Conservation (phyloP, 1,140 invertebrate genomes). For the Antheraea pernyi region DNA sequence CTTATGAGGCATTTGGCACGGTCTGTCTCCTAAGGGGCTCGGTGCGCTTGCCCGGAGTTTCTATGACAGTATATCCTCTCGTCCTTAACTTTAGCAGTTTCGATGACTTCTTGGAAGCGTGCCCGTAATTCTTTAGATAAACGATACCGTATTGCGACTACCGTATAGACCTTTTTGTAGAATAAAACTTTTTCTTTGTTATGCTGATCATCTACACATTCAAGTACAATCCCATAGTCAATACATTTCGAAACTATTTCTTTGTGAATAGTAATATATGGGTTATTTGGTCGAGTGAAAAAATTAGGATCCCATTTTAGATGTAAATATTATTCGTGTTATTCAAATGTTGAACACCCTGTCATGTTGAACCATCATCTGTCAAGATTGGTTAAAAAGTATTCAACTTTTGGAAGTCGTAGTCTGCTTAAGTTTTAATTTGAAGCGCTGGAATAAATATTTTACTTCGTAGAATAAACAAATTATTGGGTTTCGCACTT, state of each 20-base stretch:
- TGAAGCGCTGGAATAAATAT: background rate
- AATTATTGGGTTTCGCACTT: no score
- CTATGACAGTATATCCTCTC: slow-evolving; percentile 29
- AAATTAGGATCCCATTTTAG: background rate
- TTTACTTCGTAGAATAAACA: no score
- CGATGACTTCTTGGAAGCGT: slow-evolving; percentile 59
- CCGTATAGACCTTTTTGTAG: slow-evolving; percentile 19
- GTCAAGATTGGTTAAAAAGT: background rate
- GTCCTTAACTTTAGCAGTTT: slow-evolving; percentile 27
- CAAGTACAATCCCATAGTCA: background rate
- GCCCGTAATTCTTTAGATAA: slow-evolving; percentile 67
- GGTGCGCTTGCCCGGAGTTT: slow-evolving; percentile 38
- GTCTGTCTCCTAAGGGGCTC: slow-evolving; percentile 40
- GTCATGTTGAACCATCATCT: background rate
- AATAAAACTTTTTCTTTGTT: slow-evolving; percentile 3
- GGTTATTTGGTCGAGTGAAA: background rate
- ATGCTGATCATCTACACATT: background rate
- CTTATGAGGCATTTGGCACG: slow-evolving; percentile 44
- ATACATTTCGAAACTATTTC: background rate
- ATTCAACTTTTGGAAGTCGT: background rate
- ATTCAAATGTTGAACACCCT: background rate
- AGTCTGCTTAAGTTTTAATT: background rate
- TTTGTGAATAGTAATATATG: background rate
- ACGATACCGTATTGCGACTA: slow-evolving; percentile 45
- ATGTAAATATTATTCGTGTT: slow-evolving; percentile 6